These are phyloP conservation scores for Zaprionus nigranus DNA, from an alignment of 1,140 invertebrate species.

Conservation along the genomic window DNA sequence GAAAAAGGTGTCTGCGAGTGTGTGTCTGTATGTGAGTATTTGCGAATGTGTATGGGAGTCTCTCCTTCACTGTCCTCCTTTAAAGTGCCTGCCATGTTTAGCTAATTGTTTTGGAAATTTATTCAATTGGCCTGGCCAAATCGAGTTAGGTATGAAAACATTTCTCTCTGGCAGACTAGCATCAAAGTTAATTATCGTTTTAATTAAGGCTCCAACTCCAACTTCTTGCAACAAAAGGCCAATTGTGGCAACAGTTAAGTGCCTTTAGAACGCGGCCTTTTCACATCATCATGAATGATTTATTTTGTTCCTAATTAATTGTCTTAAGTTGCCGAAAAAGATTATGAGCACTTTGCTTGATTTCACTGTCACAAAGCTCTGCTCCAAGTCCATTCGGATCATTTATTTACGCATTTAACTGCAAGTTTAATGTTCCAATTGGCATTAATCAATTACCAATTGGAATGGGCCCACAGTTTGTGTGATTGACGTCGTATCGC, in stretches of 20 bases:
- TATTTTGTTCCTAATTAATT: conserved; percentile 61
- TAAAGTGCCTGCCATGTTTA: conserved; percentile 30
- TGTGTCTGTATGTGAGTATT: background rate
- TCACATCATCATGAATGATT: conserved; percentile 57
- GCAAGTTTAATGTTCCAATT: conserved; percentile 41
- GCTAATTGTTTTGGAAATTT: conserved; percentile 73
- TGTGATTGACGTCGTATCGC: conserved; percentile 33
- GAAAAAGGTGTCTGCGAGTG: conserved; percentile 5
- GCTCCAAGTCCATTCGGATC: conserved; percentile 9
- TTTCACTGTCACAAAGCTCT: conserved; percentile 15
- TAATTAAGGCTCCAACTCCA: conserved; percentile 37
- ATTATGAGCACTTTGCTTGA: conserved; percentile 17
- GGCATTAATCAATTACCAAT: conserved; percentile 63
- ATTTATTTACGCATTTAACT: conserved; percentile 54
- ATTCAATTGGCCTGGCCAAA: conserved; percentile 33
- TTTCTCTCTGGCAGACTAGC: conserved; percentile 15
- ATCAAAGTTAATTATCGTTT: conserved; percentile 55
- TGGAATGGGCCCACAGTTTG: conserved; percentile 27
- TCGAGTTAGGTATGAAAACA: conserved; percentile 45
- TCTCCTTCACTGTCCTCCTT: background rate
- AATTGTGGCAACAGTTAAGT: conserved; percentile 34
- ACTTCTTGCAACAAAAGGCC: conserved; percentile 21
- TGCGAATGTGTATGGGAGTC: background rate
- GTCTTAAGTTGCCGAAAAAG: conserved; percentile 31
- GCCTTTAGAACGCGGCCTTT: background rate